phyloP scores from a whole-genome alignment of 2,888 invertebrate species.

The Leptopterna dolabrata region DNA sequence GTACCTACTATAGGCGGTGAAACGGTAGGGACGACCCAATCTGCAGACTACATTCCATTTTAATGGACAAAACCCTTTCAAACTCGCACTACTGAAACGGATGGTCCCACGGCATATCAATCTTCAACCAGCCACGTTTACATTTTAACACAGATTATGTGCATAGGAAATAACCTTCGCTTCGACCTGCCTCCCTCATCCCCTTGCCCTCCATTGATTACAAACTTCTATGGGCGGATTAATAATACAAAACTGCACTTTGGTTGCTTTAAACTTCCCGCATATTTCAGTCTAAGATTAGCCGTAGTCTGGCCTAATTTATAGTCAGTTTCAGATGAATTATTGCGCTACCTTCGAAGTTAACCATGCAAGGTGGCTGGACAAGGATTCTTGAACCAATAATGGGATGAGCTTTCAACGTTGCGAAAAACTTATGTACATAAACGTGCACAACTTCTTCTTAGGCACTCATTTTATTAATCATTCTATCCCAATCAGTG shows the following conservation, averaged over 20 bases:
- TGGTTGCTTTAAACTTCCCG: neutral
- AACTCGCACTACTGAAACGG: neutral
- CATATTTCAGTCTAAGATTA: constrained; percentile 14
- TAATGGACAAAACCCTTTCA: too few species aligned
- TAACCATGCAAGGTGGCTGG: neutral
- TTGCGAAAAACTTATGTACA: neutral
- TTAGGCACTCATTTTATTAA: too few species aligned
- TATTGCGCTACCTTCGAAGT: neutral
- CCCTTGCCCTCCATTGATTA: constrained; percentile 8
- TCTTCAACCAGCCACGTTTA: neutral
- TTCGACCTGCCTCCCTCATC: neutral
- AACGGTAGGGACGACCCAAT: too few species aligned
- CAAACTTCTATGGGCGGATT: constrained; percentile 5
- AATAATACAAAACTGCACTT: constrained; percentile 29
- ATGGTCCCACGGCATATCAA: neutral
- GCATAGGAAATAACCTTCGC: neutral
- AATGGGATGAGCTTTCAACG: neutral
- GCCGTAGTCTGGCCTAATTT: neutral
- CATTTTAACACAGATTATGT: neutral
- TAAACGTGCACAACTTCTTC: too few species aligned
- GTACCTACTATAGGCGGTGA: too few species aligned
- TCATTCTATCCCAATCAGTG: too few species aligned
- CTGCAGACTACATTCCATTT: too few species aligned
- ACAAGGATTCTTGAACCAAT: neutral
- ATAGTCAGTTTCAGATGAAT: constrained; percentile 1